These are phyloP conservation scores for Hirtodrosophila duncani DNA, from an alignment of 2,888 invertebrate genomes.

Conservation along the genomic window DNA sequence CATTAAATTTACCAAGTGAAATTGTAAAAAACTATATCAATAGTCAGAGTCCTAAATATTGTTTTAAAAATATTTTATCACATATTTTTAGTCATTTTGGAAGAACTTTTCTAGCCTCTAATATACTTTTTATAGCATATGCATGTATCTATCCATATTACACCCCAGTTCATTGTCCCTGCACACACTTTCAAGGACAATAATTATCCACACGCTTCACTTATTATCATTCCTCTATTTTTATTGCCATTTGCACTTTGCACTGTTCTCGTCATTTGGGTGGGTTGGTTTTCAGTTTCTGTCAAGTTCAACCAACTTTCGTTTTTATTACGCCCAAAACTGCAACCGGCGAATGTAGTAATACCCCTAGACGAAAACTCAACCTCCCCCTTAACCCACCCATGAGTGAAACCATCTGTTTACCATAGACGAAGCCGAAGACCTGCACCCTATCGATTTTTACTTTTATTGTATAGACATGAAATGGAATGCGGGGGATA, in stretches of 20 bases:
- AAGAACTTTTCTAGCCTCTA: too few relatives aligned
- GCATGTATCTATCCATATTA: not conserved
- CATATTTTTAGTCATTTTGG: too few relatives aligned
- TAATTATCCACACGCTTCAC: slow-evolving; percentile 43
- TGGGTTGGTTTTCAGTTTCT: slow-evolving; percentile 10
- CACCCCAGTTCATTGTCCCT: slow-evolving; percentile 3
- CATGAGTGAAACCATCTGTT: slow-evolving; percentile 12
- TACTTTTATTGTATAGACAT: too few relatives aligned
- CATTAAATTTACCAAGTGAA: too few relatives aligned
- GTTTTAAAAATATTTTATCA: too few relatives aligned
- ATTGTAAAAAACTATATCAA: too few relatives aligned
- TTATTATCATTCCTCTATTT: not conserved
- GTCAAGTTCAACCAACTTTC: slow-evolving; percentile 70
- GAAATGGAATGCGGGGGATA: too few relatives aligned
- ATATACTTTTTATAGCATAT: not conserved
- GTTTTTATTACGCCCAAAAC: slow-evolving; percentile 62
- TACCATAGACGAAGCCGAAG: not conserved
- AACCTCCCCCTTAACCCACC: slow-evolving; percentile 15
- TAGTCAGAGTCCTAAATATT: too few relatives aligned
- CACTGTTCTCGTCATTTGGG: slow-evolving; percentile 42
- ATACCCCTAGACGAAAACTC: slow-evolving; percentile 10
- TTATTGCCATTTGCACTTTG: slow-evolving; percentile 36
- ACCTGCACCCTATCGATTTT: slow-evolving; percentile 33
- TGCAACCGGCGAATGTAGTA: slow-evolving; percentile 30
- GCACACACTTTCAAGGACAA: slow-evolving; percentile 38